Conservation (phyloP, 23 tunicate genomes). For the Trididemnum miniatum region DNA sequence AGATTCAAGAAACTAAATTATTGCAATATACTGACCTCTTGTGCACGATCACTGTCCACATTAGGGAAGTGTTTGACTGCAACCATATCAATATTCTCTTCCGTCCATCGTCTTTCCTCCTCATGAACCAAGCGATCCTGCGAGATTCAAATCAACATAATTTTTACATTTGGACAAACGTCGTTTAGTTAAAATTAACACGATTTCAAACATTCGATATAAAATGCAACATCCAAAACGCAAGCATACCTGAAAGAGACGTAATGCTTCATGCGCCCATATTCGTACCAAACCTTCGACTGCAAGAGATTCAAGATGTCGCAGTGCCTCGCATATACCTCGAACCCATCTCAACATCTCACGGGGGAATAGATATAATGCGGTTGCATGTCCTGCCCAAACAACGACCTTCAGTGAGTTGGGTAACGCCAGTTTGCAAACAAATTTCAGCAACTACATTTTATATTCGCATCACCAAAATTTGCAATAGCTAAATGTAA, state of each 20-base stretch:
- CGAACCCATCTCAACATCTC: conserved; percentile 99
- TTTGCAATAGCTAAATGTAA: too few relatives aligned
- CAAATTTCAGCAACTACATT: background rate
- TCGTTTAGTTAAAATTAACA: too few relatives aligned
- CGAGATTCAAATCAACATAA: too few relatives aligned
- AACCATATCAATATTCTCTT: conserved; percentile 82
- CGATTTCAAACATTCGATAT: too few relatives aligned
- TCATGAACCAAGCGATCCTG: conserved; percentile 90
- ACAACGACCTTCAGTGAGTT: conserved; percentile 88
- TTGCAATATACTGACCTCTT: conserved; percentile 80
- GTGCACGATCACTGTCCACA: conserved; percentile 54
- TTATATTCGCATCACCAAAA: too few relatives aligned
- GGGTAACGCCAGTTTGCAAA: too few relatives aligned
- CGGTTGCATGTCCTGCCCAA: conserved; percentile 98
- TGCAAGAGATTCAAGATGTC: conserved; percentile 90
- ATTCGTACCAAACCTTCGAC: conserved; percentile 97
- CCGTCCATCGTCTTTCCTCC: conserved; percentile 94
- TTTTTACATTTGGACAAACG: too few relatives aligned
- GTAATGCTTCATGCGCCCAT: conserved; percentile 98
- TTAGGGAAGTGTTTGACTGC: conserved; percentile 96
- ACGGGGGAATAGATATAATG: conserved; percentile 98
- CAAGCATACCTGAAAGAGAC: conserved; percentile 81
- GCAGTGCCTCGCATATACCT: conserved; percentile 94
- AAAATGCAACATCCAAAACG: too few relatives aligned
- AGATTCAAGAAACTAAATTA: too few relatives aligned